phyloP scores from a whole-genome alignment of 2,888 invertebrate species.

The Torymus texanus region DNA sequence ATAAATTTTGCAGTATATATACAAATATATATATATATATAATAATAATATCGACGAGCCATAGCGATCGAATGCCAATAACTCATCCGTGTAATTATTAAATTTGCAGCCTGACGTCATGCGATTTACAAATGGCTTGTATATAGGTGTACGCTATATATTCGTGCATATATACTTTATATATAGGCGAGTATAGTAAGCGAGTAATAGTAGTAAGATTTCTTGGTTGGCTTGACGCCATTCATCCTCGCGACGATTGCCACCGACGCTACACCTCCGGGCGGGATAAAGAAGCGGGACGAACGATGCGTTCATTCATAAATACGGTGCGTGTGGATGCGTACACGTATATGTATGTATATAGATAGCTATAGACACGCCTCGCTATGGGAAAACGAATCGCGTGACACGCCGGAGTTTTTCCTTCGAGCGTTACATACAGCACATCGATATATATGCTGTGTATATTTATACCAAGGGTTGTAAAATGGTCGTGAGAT shows the following conservation, averaged over 20 bases:
- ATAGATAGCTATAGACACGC: background rate
- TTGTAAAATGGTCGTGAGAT: too few relatives aligned
- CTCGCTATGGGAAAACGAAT: slow-evolving; percentile 25
- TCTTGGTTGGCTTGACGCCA: background rate
- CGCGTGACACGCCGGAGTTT: background rate
- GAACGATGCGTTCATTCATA: slow-evolving; percentile 6
- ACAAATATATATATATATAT: slow-evolving; percentile 40
- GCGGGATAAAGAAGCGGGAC: slow-evolving; percentile 17
- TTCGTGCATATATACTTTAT: background rate
- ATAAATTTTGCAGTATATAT: slow-evolving; percentile 39
- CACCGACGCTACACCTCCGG: background rate
- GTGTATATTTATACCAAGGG: too few relatives aligned
- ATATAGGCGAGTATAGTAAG: background rate
- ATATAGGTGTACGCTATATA: slow-evolving; percentile 4
- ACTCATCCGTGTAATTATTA: slow-evolving; percentile 45
- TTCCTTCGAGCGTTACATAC: too few relatives aligned
- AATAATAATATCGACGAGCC: slow-evolving; percentile 5
- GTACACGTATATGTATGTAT: too few relatives aligned
- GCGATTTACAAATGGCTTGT: background rate
- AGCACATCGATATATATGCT: too few relatives aligned
- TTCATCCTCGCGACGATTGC: slow-evolving; percentile 25
- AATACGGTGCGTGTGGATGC: too few relatives aligned
- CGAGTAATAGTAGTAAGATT: too few relatives aligned
- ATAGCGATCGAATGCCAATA: background rate
- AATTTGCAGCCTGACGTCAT: slow-evolving; percentile 42